phyloP scores from a whole-genome alignment of 2,888 invertebrate species.

The Nomada fabriciana region DNA sequence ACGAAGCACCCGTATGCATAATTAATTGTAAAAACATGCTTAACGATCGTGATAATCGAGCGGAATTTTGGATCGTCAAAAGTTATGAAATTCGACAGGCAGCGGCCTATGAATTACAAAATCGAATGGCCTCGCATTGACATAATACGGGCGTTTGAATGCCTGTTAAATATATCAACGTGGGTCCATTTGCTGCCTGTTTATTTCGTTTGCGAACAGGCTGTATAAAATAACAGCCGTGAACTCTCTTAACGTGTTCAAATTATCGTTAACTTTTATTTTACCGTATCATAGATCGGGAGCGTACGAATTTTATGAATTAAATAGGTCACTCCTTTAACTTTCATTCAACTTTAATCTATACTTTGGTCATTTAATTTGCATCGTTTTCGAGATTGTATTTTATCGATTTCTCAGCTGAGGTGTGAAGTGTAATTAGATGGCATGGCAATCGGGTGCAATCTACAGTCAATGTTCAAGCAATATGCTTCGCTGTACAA shows the following conservation, averaged over 20 bases:
- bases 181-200: background rate
- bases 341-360: no score
- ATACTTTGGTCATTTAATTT: background rate
- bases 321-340: no score
- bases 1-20: conserved; percentile 30
- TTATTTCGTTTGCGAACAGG: conserved; percentile 7
- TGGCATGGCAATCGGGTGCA: background rate
- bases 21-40: conserved; percentile 38
- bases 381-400: background rate
- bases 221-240: background rate
- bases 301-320: background rate
- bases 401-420: background rate
- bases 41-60: conserved; percentile 26
- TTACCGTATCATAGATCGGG: no score
- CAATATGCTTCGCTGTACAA: conserved; percentile 14
- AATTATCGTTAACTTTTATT: background rate
- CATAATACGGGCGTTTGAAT: conserved; percentile 21
- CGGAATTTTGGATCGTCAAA: conserved; percentile 9
- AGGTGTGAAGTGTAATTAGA: background rate
- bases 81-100: conserved; percentile 15
- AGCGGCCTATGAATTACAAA: conserved; percentile 35
- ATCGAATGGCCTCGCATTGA: conserved; percentile 26
- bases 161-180: conserved; percentile 32
- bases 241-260: background rate
- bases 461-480: conserved; percentile 30